A percentile compares a stretch with the other conserved stretches of the same genome.
phyloP scores from a whole-genome alignment of 2,888 invertebrate species.

The Dasysyrphus albostriatus region DNA sequence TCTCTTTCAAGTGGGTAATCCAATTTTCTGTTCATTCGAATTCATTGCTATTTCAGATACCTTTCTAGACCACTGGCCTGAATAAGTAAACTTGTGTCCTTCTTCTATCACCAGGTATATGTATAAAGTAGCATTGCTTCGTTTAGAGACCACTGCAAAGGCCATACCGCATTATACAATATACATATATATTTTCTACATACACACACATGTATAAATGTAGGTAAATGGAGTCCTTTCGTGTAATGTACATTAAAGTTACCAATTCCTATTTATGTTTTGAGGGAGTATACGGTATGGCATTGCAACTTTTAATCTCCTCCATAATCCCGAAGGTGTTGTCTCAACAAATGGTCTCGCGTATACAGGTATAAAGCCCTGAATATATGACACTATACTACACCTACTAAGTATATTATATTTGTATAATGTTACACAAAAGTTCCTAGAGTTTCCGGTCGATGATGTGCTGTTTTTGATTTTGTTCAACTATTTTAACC shows the following conservation, averaged over 20 bases:
- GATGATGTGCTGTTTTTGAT: slow-evolving; percentile 33
- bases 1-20: slow-evolving; percentile 63
- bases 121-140: neutral
- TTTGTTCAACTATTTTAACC: slow-evolving; percentile 25
- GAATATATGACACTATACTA: neutral
- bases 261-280: slow-evolving; percentile 60
- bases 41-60: slow-evolving; percentile 71
- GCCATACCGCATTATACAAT: slow-evolving; percentile 19
- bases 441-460: slow-evolving; percentile 31
- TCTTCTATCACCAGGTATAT: slow-evolving; percentile 18
- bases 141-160: slow-evolving; percentile 55
- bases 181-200: neutral
- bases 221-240: slow-evolving; percentile 26
- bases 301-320: slow-evolving; percentile 70
- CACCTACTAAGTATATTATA: neutral
- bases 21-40: slow-evolving; percentile 75
- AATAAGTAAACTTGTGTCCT: slow-evolving; percentile 66
- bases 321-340: slow-evolving; percentile 68
- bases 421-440: neutral
- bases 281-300: slow-evolving; percentile 1
- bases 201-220: slow-evolving; percentile 5
- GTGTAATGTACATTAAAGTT: slow-evolving; percentile 70
- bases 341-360: slow-evolving; percentile 71
- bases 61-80: slow-evolving; percentile 68
- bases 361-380: slow-evolving; percentile 40